Base-by-base conservation (phyloP, 2,888 invertebrate genomes). In the Escarpia spicata region DNA sequence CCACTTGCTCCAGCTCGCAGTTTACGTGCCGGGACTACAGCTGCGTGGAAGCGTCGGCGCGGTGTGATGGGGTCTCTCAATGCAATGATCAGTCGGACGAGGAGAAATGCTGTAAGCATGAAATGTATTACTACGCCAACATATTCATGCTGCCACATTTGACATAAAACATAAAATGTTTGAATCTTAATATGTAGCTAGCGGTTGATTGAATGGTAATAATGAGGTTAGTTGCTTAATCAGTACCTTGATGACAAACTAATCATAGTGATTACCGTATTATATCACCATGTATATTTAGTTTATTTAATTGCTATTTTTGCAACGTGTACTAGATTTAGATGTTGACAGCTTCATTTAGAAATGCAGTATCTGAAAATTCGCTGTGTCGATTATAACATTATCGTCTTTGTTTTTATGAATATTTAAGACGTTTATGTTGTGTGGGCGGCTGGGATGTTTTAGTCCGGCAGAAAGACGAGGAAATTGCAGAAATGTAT, bases 11-110 rank as follows among this genome's bases (percentile, higher is more conserved):
- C 43, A 44, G 75, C 9, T 37, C n/a, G 37, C 92, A 94, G 92
- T 93, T 92, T 90, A 93, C 94, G 3, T 96, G 96, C 93, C 92
- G 93, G 31, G 95, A 95, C 92, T 94, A 94, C n/a, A 93, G 94
- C n/a, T 96, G 96, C 94, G 93, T 96, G 6, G 31, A 8, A 90
- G 92, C 3, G 10, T 92, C 0, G 4, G 60, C 91, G 6, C 90
- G 31, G 19, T 94, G 94, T 91, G 92, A 94, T 60, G 94, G 94
- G 0, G 44, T 44, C 37, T 31, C 60, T n/a, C 91, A 94, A 43
- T 94, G 94, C 75, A 26, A 92, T 2, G 94, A 93, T 75, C 91
- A 92, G 12, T 92, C 92, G 4, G 94, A 94, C 89, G 94, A 94
- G 90, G 15, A 52, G 6, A 15, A 43, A n/a, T 94, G 94, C 52